These are phyloP conservation scores for Polylopha cassiicola DNA, from an alignment of 2,888 invertebrate genomes.

Conservation along the genomic window DNA sequence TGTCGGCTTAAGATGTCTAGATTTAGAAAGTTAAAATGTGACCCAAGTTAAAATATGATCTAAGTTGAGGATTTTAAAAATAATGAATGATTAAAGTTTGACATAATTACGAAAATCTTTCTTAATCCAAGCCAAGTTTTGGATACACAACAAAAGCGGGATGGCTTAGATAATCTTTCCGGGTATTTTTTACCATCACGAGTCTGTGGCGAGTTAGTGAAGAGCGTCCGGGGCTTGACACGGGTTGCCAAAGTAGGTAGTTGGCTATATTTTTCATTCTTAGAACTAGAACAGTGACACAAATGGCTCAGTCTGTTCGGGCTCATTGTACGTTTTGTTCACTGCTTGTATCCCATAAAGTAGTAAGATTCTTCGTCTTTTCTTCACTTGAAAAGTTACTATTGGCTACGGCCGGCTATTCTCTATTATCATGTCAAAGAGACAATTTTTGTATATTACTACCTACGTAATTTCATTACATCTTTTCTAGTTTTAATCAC, in stretches of 20 bases:
- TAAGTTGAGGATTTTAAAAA: too few relatives aligned
- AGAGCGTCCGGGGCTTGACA: conserved; percentile 13
- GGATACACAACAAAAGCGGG: conserved; percentile 13
- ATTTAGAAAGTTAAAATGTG: conserved; percentile 14
- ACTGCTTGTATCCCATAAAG: conserved; percentile 14
- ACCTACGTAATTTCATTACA: too few relatives aligned
- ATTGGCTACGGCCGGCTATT: neutral
- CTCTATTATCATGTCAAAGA: too few relatives aligned
- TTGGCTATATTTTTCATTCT: conserved; percentile 22
- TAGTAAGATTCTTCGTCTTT: conserved; percentile 5
- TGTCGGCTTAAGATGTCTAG: conserved; percentile 10
- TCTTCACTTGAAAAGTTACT: too few relatives aligned
- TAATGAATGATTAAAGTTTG: conserved; percentile 22
- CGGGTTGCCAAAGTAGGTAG: conserved; percentile 21
- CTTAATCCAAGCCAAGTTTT: conserved; percentile 15
- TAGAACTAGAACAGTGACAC: conserved; percentile 21
- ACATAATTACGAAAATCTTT: conserved; percentile 14
- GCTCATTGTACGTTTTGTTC: conserved; percentile 20
- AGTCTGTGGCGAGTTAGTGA: conserved; percentile 3
- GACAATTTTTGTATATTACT: too few relatives aligned
- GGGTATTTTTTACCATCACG: conserved; percentile 16
- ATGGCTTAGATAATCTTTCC: conserved; percentile 17
- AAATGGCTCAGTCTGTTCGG: conserved; percentile 15
- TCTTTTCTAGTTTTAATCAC: too few relatives aligned
- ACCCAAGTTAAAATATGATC: too few relatives aligned